A percentile compares a stretch with the other conserved stretches of the same genome.
These are phyloP conservation scores for Chironomus striatipennis DNA, from an alignment of 1,140 invertebrate species.

Conservation along the genomic window DNA sequence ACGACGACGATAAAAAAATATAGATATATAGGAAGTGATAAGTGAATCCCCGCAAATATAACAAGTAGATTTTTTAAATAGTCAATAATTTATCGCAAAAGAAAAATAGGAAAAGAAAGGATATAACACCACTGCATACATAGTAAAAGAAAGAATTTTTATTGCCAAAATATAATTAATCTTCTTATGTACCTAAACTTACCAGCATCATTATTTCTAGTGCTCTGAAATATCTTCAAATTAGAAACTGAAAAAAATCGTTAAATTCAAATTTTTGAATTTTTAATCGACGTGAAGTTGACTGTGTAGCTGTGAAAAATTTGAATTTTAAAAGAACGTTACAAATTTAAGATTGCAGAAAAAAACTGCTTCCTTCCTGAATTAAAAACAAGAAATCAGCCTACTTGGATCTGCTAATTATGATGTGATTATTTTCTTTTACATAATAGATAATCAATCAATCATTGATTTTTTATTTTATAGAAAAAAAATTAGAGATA, in stretches of 20 bases:
- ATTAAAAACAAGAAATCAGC: no score
- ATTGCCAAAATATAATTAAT: neutral
- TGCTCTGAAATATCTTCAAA: neutral
- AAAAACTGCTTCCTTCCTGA: neutral
- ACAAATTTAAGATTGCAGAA: neutral
- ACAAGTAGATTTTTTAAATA: constrained; percentile 21
- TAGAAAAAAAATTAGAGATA: neutral
- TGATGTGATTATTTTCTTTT: constrained; percentile 20
- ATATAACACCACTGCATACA: neutral
- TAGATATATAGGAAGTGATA: constrained; percentile 11
- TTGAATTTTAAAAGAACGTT: neutral
- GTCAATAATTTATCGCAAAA: neutral
- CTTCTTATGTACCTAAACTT: neutral
- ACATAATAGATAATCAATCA: constrained; percentile 21
- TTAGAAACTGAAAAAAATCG: neutral
- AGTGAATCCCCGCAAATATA: neutral
- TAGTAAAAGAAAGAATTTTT: neutral
- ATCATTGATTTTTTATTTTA: constrained; percentile 19
- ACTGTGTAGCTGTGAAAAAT: neutral
- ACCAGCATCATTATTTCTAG: no score
- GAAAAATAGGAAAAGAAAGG: neutral
- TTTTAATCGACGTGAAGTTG: neutral
- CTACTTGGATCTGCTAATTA: constrained; percentile 3
- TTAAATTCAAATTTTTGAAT: neutral
- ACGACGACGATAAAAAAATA: neutral